Evolutionary conservation across 2,113 vertebrate genomes (phyloP), one percentile per base, ranked within the genome.

Genomic region (Phaethon lepturus): DNA sequence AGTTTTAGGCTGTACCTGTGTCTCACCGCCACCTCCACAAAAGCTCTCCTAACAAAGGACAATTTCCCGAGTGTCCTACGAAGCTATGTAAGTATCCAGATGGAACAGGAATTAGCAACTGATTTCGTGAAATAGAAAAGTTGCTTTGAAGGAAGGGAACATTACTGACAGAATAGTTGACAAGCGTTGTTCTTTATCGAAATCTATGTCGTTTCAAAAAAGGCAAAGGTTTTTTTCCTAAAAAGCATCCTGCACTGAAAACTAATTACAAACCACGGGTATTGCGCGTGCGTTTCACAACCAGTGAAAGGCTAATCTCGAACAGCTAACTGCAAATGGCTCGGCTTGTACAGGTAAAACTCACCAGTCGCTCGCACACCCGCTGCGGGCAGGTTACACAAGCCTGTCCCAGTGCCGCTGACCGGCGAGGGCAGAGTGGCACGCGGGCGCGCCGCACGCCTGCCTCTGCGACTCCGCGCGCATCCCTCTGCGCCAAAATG

Each of bases 371-470:
- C n/a, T 79, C 0, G 0, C 38, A 33, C 19, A 23, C 15, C 35
- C 50, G 55, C 45, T 35, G 8, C 0, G 2, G 40, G 13, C 35
- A 24, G 28, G 13, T 56, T n/a, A 24, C 4, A 31, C 4, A 17
- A 35, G 26, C 12, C 33, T 49, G 15, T 23, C 49, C 53, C 50
- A 14, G 52, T 2, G 3, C 55, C 11, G 71, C 58, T 38, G 53
- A 38, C 13, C 14, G 22, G 50, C 42, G 33, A 0, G 5, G 59
- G 50, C 68, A 79, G 45, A 25, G 8, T 0, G 2, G 28, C 3
- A 0, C 2, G 42, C 0, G 0, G 18, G 13, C n/a, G 20, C 6
- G 59, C n/a, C 5, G 35, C 60, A 26, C 2, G 6, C 9, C 35
- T 16, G 11, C 49, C 40, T 60, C 45, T 13, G 23, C 5, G 20